Conservation (phyloP, 2,888 invertebrate genomes). For the Lasius fuliginosus region DNA sequence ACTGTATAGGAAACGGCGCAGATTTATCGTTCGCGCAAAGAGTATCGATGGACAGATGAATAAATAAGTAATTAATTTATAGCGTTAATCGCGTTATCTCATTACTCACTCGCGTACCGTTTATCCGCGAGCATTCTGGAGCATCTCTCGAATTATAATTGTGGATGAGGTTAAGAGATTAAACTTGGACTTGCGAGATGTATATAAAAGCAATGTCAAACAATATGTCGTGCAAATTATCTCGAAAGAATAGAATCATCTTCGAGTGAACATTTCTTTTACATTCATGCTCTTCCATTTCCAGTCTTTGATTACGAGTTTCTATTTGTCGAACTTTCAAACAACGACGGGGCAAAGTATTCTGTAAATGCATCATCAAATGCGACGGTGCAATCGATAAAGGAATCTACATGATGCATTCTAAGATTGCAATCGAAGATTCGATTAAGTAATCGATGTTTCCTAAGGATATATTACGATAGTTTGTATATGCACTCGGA, state of each 20-base stretch:
- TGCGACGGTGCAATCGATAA: constrained; percentile 63
- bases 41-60: constrained; percentile 14
- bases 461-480: constrained; percentile 25
- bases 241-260: neutral
- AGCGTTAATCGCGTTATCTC: constrained; percentile 24
- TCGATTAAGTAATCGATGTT: neutral
- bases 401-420: constrained; percentile 62
- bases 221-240: neutral
- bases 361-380: constrained; percentile 53
- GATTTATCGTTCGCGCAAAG: constrained; percentile 23
- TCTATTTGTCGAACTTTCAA: constrained; percentile 33
- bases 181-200: neutral
- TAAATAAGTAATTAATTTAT: constrained; percentile 46
- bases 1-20: neutral
- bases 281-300: constrained; percentile 33
- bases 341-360: constrained; percentile 48
- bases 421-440: constrained; percentile 53
- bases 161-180: neutral
- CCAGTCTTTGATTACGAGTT: constrained; percentile 31
- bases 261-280: neutral
- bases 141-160: neutral
- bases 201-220: neutral
- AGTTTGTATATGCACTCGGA: constrained; percentile 19
- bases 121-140: neutral
- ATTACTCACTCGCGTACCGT: neutral